Evolutionary conservation across 2,113 vertebrate genomes (phyloP).

Genomic region (Oriolus oriolus): DNA sequence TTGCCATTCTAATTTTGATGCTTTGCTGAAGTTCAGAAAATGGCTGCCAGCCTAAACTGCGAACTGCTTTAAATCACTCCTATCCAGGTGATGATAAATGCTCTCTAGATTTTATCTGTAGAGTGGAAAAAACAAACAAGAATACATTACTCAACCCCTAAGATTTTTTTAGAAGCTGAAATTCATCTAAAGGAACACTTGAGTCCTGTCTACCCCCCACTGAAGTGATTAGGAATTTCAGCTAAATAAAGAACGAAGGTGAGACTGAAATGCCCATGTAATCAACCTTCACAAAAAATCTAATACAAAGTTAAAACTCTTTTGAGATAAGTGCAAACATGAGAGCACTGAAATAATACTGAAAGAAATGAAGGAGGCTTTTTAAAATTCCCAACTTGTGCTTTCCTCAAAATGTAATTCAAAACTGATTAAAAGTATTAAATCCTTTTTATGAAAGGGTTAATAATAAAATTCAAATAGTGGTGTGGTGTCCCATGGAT

Average conservation of each 20-base stretch:
- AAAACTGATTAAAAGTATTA: slow-evolving; percentile 70
- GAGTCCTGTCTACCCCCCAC: slow-evolving; percentile 49
- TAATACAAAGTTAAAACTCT: slow-evolving; percentile 55
- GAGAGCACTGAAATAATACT: slow-evolving; percentile 15
- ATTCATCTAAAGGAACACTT: slow-evolving; percentile 56
- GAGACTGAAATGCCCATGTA: slow-evolving; percentile 52
- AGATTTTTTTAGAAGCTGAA: slow-evolving; percentile 51
- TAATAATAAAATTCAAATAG: slow-evolving; percentile 68
- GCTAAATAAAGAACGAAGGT: slow-evolving; percentile 58
- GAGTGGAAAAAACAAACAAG: slow-evolving; percentile 49
- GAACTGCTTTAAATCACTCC: slow-evolving; percentile 30
- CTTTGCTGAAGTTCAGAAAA: slow-evolving; percentile 20
- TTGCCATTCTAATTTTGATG: not conserved
- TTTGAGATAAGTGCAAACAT: slow-evolving; percentile 53
- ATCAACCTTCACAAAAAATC: slow-evolving; percentile 56
- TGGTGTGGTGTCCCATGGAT: slow-evolving; percentile 69
- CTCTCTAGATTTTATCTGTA: slow-evolving; percentile 45
- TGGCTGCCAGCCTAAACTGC: slow-evolving; percentile 9
- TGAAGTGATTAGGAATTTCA: slow-evolving; percentile 58
- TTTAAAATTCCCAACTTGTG: slow-evolving; percentile 32
- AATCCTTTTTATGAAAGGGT: slow-evolving; percentile 69
- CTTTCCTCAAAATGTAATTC: slow-evolving; percentile 62
- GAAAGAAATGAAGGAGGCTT: slow-evolving; percentile 35
- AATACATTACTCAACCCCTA: slow-evolving; percentile 30
- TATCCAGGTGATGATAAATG: slow-evolving; percentile 23